Evolutionary conservation across 2,888 invertebrate genomes (phyloP).

Genomic region (Didymodactylos carnosus): DNA sequence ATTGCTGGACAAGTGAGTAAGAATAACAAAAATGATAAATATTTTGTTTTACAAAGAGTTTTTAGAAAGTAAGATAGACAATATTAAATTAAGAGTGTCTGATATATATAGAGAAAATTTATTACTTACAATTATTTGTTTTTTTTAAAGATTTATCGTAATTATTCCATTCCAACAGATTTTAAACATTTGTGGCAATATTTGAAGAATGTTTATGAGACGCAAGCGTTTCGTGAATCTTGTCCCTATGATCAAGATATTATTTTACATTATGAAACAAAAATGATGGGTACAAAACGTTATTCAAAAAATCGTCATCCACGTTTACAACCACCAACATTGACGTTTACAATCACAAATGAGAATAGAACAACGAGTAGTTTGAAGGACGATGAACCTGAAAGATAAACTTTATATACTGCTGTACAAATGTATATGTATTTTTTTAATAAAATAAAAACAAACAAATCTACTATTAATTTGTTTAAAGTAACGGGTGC

Average conservation of each 20-base stretch:
- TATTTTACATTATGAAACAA: conserved; percentile 64
- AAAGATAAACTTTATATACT: too few relatives aligned
- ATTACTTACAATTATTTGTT: conserved; percentile 9
- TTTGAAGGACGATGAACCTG: too few relatives aligned
- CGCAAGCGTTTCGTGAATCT: conserved; percentile 91
- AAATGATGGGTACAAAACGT: conserved; percentile 15
- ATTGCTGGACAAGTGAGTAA: conserved; percentile 58
- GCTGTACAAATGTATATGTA: too few relatives aligned
- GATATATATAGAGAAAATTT: neutral
- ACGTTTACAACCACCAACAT: conserved; percentile 72
- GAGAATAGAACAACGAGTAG: too few relatives aligned
- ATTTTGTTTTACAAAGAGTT: too few relatives aligned
- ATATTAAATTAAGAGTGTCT: too few relatives aligned
- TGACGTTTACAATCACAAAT: conserved; percentile 89
- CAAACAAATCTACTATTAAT: too few relatives aligned
- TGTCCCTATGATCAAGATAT: conserved; percentile 98
- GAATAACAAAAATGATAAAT: too few relatives aligned
- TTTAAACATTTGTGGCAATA: conserved; percentile 78
- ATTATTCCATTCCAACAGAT: conserved; percentile 46
- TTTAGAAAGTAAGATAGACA: too few relatives aligned
- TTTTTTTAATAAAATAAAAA: too few relatives aligned
- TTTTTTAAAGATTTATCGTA: conserved; percentile 25
- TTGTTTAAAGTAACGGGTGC: too few relatives aligned
- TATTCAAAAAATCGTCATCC: conserved; percentile 15
- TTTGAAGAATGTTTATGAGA: conserved; percentile 89